These are phyloP conservation scores for Maniola jurtina DNA, from an alignment of 1,140 invertebrate genomes.

Conservation along the genomic window DNA sequence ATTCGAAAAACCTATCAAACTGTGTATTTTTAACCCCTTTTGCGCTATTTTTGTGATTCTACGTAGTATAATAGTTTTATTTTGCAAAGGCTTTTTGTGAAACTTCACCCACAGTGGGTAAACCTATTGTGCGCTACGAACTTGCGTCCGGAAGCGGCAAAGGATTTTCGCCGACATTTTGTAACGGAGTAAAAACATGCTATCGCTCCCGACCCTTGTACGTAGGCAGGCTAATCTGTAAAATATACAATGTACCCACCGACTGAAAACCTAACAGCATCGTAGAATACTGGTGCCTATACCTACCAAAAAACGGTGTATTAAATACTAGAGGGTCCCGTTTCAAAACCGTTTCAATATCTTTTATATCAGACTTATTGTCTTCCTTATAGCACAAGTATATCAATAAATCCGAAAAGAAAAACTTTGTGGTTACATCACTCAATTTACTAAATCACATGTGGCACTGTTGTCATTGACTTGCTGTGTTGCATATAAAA, in stretches of 20 bases:
- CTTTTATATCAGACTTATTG: too few species aligned
- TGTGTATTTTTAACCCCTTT: too few species aligned
- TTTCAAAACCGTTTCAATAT: too few species aligned
- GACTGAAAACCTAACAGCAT: neutral
- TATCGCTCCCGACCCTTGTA: neutral
- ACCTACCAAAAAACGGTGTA: too few species aligned
- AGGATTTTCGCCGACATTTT: neutral
- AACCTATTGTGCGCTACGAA: neutral
- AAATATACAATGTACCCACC: neutral
- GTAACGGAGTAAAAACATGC: neutral
- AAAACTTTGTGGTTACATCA: too few species aligned
- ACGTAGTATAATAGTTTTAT: neutral
- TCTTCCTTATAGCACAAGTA: too few species aligned
- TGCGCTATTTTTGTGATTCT: neutral
- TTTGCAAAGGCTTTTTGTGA: conserved; percentile 1
- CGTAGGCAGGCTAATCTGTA: neutral
- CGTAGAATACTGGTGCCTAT: neutral
- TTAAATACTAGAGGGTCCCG: too few species aligned
- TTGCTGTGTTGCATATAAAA: too few species aligned
- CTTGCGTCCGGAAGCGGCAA: neutral
- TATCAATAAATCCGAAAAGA: too few species aligned
- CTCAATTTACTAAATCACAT: too few species aligned
- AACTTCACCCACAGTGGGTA: neutral
- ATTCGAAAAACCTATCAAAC: too few species aligned
- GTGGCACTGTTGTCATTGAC: too few species aligned